Conservation (phyloP, 2,888 invertebrate species). For the Nematopogon swammerdamellus region DNA sequence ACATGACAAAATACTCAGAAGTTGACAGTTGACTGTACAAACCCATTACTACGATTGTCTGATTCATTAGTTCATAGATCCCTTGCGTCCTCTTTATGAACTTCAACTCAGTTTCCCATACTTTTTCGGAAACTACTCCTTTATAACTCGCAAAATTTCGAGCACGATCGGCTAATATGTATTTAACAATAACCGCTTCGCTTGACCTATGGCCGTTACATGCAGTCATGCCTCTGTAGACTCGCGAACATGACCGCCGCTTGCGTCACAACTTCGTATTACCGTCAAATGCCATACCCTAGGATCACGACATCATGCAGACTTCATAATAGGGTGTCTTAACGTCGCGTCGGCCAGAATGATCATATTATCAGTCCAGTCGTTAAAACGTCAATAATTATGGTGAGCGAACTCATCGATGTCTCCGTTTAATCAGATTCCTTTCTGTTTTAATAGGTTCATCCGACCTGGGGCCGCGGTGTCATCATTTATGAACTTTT, state of each 20-base stretch:
- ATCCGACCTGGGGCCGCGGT: too few species aligned
- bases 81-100: too few species aligned
- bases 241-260: not conserved
- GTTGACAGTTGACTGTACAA: too few species aligned
- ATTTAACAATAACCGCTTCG: not conserved
- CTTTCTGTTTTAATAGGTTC: not conserved
- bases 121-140: too few species aligned
- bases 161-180: not conserved
- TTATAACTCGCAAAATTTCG: not conserved
- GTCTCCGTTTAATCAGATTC: not conserved
- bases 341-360: not conserved
- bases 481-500: too few species aligned
- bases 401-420: not conserved
- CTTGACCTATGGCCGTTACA: not conserved
- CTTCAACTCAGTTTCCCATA: too few species aligned
- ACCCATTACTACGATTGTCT: too few species aligned
- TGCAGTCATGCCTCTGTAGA: not conserved
- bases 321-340: not conserved
- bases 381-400: not conserved
- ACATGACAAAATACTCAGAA: too few species aligned
- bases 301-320: not conserved
- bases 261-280: not conserved
- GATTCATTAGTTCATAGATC: too few species aligned
- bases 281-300: not conserved
- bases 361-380: not conserved